Evolutionary conservation across 1,140 invertebrate genomes (phyloP), one percentile per base, ranked within the genome.

Genomic region (Andricus grossulariae): DNA sequence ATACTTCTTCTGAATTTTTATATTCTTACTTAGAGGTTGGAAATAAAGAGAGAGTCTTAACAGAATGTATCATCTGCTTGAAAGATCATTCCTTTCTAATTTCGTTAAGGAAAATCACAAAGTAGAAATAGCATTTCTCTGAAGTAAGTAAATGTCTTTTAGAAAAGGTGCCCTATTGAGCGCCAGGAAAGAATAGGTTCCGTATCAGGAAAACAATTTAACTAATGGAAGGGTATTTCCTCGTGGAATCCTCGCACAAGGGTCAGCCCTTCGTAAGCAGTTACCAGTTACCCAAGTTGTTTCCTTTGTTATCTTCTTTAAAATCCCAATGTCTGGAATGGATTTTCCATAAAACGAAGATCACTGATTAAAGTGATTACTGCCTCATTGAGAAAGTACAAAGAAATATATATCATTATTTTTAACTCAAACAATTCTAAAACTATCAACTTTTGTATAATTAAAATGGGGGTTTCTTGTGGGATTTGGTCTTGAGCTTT

Each of bases 181-280:
- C 71, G 74, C 74, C 74, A 74, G 75, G 60, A 81, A 57, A 78
- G 79, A 83, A 79, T 80, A 76, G 73, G 83, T 55, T 74, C 75
- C 79, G 77, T 83, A 84, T 85, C 76, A 80, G 82, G 77, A 83
- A 88, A 89, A 89, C 88, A 90, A 90, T 90, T 90, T 89, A 89
- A 89, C 88, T 90, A 89, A 89, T 89, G 89, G 88, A 90, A 88
- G 83, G 77, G 85, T 88, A 88, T 88, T 83, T 84, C 83, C 80
- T 60, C 60, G 76, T 78, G 74, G 81, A 83, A 82, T 85, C 66
- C 50, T 57, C 50, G 45, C 54, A 55, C 60, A 52, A 66, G 72
- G 39, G 51, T 66, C 45, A 15, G 71, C 16, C 66, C 19, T 71
- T 25, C 50, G 50, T 66, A 54, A 13, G 54, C 25, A 39, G 15